These are phyloP conservation scores for Amblyjoppa fuscipennis DNA, from an alignment of 2,888 invertebrate species.

Conservation along the genomic window DNA sequence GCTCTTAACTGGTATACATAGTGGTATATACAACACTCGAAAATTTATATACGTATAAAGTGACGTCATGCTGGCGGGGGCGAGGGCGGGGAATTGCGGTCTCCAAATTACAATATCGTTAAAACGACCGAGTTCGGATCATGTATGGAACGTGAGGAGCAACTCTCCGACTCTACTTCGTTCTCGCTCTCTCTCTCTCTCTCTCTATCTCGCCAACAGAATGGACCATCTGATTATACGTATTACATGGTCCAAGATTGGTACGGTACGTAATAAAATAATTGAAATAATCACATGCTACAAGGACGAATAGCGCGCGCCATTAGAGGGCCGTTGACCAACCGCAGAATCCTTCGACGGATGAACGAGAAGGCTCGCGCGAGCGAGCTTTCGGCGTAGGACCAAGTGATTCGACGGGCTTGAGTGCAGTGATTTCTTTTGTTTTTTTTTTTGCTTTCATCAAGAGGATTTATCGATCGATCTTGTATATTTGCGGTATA, in stretches of 20 bases:
- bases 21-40: conserved; percentile 32
- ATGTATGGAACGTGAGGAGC: conserved; percentile 68
- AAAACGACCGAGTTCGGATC: conserved; percentile 74
- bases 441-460: conserved; percentile 22
- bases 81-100: conserved; percentile 74
- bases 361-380: conserved; percentile 25
- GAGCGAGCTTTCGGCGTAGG: conserved; percentile 24
- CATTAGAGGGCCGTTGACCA: conserved; percentile 73
- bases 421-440: conserved; percentile 46
- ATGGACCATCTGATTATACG: conserved; percentile 81
- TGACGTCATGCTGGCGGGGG: conserved; percentile 73
- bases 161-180: conserved; percentile 44
- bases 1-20: conserved; percentile 68
- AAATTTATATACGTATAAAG: conserved; percentile 51
- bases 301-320: conserved; percentile 74
- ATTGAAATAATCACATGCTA: conserved; percentile 82
- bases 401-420: conserved; percentile 55
- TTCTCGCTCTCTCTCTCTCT: conserved; percentile 29
- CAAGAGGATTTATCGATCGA: conserved; percentile 45
- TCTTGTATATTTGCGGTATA: conserved; percentile 12
- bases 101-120: conserved; percentile 82
- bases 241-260: conserved; percentile 80
- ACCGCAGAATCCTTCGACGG: conserved; percentile 69
- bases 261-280: conserved; percentile 82
- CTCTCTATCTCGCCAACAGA: conserved; percentile 66